Evolutionary conservation across 2,888 invertebrate species (phyloP).

Genomic region (Himalopsyche tibetana): DNA sequence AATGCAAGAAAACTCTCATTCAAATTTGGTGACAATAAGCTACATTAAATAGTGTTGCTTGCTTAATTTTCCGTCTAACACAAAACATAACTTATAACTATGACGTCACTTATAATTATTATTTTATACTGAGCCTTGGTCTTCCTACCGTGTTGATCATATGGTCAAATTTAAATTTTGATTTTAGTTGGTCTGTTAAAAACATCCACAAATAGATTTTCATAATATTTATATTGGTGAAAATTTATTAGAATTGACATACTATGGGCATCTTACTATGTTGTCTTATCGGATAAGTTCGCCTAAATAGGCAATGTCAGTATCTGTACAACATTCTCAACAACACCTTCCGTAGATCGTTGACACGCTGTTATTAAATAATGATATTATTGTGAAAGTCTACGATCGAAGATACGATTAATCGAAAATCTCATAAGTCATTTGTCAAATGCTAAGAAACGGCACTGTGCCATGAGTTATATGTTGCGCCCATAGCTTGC

Average conservation of each 20-base stretch:
- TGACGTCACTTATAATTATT: no score
- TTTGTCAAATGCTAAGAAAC: slow-evolving; percentile 15
- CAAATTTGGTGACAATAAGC: no score
- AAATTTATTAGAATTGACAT: neutral
- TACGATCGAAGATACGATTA: slow-evolving; percentile 14
- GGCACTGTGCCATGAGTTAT: neutral
- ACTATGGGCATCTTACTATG: neutral
- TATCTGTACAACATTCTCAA: slow-evolving; percentile 3
- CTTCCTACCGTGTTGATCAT: no score
- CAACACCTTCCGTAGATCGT: slow-evolving; percentile 7
- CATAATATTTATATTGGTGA: neutral
- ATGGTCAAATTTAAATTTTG: no score
- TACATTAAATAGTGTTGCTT: no score
- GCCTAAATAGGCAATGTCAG: neutral
- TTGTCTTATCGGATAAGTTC: neutral
- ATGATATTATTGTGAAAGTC: slow-evolving; percentile 26
- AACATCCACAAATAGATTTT: no score
- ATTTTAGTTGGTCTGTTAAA: no score
- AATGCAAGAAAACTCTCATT: no score
- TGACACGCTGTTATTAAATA: neutral
- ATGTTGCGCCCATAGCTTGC: neutral
- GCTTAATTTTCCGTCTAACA: no score
- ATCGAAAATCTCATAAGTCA: neutral
- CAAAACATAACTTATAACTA: no score
- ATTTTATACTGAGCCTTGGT: no score